Evolutionary conservation across 2,113 vertebrate genomes (phyloP).

Genomic region (Halichoerus grypus): DNA sequence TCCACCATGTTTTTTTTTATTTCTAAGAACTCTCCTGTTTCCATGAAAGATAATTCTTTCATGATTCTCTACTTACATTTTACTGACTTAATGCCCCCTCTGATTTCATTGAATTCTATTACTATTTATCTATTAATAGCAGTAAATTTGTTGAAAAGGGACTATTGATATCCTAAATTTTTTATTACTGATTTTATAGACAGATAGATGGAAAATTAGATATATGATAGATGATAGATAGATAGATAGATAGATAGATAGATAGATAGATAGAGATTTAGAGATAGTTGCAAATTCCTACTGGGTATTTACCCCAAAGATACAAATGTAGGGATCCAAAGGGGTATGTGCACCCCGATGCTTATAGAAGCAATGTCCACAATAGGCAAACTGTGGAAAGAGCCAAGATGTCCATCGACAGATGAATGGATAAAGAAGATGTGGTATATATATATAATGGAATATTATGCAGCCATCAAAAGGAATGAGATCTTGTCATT

Average conservation of each 20-base stretch:
- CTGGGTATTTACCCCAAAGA: too few relatives aligned
- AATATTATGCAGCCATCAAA: too few relatives aligned
- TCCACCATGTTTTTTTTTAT: not conserved
- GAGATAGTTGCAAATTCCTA: not conserved
- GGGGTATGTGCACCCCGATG: too few relatives aligned
- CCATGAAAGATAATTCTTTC: not conserved
- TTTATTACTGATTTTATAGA: conserved; percentile 12
- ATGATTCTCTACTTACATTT: conserved; percentile 30
- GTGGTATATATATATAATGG: too few relatives aligned
- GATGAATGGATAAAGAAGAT: too few relatives aligned
- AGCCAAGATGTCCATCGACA: too few relatives aligned
- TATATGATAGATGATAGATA: not conserved
- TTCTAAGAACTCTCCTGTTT: not conserved
- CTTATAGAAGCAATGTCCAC: too few relatives aligned
- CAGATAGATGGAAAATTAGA: not conserved
- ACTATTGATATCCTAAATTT: not conserved
- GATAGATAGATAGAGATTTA: not conserved
- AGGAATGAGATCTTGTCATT: too few relatives aligned
- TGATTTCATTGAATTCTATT: not conserved
- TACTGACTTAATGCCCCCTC: not conserved
- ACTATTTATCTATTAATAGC: not conserved
- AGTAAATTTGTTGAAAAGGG: conserved; percentile 26
- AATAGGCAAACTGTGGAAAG: too few relatives aligned
- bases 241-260: not conserved
- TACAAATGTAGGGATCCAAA: too few relatives aligned